These are phyloP conservation scores for Macroteleia sp. DNA, from an alignment of 2,888 invertebrate species.

Conservation along the genomic window DNA sequence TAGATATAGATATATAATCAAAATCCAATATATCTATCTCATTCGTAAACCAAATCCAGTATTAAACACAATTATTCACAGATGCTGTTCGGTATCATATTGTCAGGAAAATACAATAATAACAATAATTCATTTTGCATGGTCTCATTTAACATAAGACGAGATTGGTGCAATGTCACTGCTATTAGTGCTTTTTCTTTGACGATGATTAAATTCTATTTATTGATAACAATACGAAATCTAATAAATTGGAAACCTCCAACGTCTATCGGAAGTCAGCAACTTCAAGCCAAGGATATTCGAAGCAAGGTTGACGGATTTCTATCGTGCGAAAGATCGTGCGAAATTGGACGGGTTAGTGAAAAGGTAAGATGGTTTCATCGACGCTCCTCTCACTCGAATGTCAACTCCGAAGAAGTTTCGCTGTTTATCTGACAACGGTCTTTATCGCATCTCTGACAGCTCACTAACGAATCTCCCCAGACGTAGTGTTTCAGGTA, in stretches of 20 bases:
- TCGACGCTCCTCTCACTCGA: constrained; percentile 22
- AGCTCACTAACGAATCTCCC: constrained; percentile 64
- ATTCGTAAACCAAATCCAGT: constrained; percentile 37
- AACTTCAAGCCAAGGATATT: constrained; percentile 14
- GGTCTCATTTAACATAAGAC: no score
- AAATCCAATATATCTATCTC: constrained; percentile 37
- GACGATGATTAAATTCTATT: no score
- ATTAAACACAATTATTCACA: constrained; percentile 33
- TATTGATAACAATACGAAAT: constrained; percentile 30
- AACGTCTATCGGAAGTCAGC: constrained; percentile 32
- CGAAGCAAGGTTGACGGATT: constrained; percentile 29
- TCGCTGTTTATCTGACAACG: constrained; percentile 49
- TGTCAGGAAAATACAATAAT: constrained; percentile 5
- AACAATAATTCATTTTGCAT: constrained; percentile 18
- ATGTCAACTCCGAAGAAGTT: constrained; percentile 52
- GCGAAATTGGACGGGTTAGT: constrained; percentile 47
- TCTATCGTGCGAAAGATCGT: constrained; percentile 40
- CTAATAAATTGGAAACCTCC: no score
- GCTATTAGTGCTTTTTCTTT: no score
- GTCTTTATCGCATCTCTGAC: constrained; percentile 66
- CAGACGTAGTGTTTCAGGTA: constrained; percentile 71
- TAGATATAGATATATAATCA: constrained; percentile 27
- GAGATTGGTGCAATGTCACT: no score
- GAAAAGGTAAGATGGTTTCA: constrained; percentile 35
- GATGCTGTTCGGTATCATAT: constrained; percentile 12